A percentile compares a stretch with the other conserved stretches of the same genome.
These are phyloP conservation scores for Papilio polyxenes DNA, from an alignment of 1,140 invertebrate genomes.

Conservation along the genomic window DNA sequence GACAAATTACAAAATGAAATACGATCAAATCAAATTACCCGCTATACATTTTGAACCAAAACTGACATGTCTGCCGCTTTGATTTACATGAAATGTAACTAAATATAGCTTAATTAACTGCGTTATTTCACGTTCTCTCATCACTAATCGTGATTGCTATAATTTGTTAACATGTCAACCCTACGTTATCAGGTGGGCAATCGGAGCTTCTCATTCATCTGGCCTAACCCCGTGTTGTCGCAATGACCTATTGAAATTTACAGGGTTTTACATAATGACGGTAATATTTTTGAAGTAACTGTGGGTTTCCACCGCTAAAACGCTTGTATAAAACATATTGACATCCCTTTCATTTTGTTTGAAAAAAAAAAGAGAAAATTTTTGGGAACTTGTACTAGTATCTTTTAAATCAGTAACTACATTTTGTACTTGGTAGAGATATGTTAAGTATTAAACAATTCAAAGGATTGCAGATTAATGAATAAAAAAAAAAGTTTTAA, in stretches of 20 bases:
- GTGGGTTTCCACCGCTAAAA: neutral
- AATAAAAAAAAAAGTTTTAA: neutral
- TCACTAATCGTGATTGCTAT: constrained; percentile 44
- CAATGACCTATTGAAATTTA: constrained; percentile 60
- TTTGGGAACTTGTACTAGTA: neutral
- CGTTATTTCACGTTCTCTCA: constrained; percentile 33
- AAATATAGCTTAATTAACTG: constrained; percentile 23
- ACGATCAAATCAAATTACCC: constrained; percentile 3
- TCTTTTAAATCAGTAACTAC: neutral
- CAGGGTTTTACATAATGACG: constrained; percentile 50
- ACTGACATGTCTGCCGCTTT: neutral
- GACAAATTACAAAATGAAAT: neutral
- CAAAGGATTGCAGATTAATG: neutral
- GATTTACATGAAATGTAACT: constrained; percentile 20
- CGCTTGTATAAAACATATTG: too few species aligned
- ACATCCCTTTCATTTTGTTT: too few species aligned
- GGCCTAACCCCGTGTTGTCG: constrained; percentile 59
- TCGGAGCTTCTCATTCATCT: constrained; percentile 62
- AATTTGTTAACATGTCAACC: constrained; percentile 60
- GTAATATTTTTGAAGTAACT: constrained; percentile 57
- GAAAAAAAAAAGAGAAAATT: neutral
- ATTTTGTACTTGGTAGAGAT: neutral
- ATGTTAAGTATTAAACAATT: neutral
- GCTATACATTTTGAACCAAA: neutral
- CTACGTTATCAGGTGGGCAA: constrained; percentile 54